phyloP scores from a whole-genome alignment of 2,113 vertebrate species.

The Sander vitreus region DNA sequence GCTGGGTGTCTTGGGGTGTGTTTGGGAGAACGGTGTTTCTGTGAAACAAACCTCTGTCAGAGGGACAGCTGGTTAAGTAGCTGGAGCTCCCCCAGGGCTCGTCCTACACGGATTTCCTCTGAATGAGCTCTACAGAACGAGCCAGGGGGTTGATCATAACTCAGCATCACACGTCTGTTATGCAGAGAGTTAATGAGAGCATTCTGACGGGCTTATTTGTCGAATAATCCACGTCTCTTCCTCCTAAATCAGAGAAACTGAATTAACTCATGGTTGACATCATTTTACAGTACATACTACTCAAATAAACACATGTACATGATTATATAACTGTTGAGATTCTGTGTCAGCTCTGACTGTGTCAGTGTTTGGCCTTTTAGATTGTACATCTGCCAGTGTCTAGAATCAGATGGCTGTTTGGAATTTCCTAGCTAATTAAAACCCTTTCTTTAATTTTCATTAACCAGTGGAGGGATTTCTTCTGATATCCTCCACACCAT shows the following conservation, averaged over 20 bases:
- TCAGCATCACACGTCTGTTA: constrained; percentile 26
- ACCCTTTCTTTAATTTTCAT: neutral
- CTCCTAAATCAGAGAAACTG: neutral
- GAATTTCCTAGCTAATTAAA: neutral
- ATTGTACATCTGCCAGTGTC: constrained; percentile 55
- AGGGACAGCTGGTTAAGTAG: constrained; percentile 64
- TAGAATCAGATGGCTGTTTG: constrained; percentile 40
- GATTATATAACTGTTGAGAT: neutral
- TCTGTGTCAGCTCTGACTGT: constrained; percentile 17
- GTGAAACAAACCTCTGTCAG: constrained; percentile 8
- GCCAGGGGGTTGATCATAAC: constrained; percentile 43
- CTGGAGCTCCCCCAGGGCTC: constrained; percentile 34
- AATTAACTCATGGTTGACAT: neutral
- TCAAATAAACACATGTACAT: neutral
- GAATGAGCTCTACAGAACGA: constrained; percentile 41
- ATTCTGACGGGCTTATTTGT: neutral
- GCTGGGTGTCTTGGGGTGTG: constrained; percentile 14
- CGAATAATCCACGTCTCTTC: neutral
- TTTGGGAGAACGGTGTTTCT: constrained; percentile 22
- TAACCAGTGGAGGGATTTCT: neutral
- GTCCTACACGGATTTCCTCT: constrained; percentile 26
- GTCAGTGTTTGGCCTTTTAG: constrained; percentile 28
- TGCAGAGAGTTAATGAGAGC: neutral
- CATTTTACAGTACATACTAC: neutral
- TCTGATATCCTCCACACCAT: constrained; percentile 8